Evolutionary conservation across 1,140 invertebrate species (phyloP).

Genomic region (Caenorhabditis briggsae): DNA sequence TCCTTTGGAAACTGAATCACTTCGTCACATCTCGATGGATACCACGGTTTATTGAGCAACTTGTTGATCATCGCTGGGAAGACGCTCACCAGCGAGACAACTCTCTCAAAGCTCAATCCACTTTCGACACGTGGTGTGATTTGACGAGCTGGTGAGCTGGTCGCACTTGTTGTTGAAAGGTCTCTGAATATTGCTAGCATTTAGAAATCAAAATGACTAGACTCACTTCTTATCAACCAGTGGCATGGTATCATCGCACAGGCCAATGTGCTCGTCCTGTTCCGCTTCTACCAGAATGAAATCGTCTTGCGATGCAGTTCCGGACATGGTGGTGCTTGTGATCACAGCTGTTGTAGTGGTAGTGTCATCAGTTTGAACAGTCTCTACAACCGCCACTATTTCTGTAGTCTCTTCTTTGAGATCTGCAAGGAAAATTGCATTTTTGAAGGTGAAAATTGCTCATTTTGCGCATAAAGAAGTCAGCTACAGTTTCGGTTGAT

Average conservation of each 20-base stretch:
- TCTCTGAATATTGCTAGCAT: background rate
- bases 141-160: constrained; percentile 1
- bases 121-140: constrained; percentile 34
- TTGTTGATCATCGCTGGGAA: constrained; percentile 20
- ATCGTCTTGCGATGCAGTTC: constrained; percentile 5
- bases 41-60: constrained; percentile 27
- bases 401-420: background rate
- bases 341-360: background rate
- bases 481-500: too few relatives aligned
- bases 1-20: constrained; percentile 20
- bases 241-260: constrained; percentile 37
- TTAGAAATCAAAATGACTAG: background rate
- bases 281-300: constrained; percentile 37
- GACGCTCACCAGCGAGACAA: background rate
- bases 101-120: constrained; percentile 33
- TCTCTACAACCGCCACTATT: background rate
- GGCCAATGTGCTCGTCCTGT: background rate
- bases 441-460: too few relatives aligned
- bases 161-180: background rate
- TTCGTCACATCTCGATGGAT: background rate
- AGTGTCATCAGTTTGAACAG: background rate
- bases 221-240: constrained; percentile 27
- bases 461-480: too few relatives aligned
- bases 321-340: background rate
- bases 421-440: background rate